Evolutionary conservation across 2,113 vertebrate species (phyloP).

Genomic region (Aegotheles bennettii): DNA sequence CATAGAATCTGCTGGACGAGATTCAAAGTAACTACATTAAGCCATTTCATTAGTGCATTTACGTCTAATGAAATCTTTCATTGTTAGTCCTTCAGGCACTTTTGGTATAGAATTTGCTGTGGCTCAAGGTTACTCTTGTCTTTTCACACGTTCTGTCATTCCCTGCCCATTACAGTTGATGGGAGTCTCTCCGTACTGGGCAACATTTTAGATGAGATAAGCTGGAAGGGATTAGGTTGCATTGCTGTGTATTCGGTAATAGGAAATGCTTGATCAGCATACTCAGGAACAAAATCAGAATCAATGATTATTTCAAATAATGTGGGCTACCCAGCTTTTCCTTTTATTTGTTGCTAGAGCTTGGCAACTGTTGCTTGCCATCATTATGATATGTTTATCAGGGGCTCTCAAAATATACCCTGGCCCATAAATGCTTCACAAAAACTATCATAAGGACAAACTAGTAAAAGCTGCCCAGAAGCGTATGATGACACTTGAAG

Average conservation of each 20-base stretch:
- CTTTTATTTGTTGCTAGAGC: background rate
- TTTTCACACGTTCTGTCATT: conserved; percentile 47
- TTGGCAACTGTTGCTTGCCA: background rate
- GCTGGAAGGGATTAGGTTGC: conserved; percentile 6
- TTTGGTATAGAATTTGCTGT: conserved; percentile 28
- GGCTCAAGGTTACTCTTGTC: conserved; percentile 28
- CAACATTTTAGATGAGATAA: background rate
- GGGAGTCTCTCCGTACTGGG: background rate
- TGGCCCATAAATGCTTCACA: background rate
- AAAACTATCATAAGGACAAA: background rate
- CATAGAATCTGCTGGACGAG: conserved; percentile 20
- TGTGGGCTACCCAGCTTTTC: background rate
- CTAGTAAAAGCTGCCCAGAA: background rate
- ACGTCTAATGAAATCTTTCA: conserved; percentile 60
- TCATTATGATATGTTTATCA: background rate
- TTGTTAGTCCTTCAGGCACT: background rate
- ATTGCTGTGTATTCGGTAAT: background rate
- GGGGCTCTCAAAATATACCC: background rate
- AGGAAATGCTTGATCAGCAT: background rate
- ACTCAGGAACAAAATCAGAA: background rate
- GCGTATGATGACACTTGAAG: fast-evolving
- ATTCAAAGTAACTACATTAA: conserved; percentile 41
- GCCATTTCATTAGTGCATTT: conserved; percentile 44
- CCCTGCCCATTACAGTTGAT: background rate
- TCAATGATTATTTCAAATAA: background rate